Conservation (phyloP, 2,113 vertebrate species). For the Calyptomena viridis region DNA sequence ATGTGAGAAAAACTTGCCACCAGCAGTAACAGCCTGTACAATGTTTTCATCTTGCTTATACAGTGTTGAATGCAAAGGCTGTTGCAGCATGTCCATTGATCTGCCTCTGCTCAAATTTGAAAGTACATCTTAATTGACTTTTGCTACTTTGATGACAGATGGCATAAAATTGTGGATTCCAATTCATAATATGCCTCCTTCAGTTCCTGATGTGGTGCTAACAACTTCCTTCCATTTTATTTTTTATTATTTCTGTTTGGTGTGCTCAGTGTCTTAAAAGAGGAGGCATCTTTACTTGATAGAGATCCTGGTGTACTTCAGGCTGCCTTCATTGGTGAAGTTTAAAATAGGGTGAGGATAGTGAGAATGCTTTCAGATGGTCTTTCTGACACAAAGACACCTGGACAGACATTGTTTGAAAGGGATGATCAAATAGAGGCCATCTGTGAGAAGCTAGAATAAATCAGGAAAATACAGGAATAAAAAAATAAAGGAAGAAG, state of each 20-base stretch:
- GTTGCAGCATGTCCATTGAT: not conserved
- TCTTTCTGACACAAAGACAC: not conserved
- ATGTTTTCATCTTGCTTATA: not conserved
- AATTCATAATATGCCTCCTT: not conserved
- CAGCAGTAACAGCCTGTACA: not conserved
- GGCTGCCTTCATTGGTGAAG: not conserved
- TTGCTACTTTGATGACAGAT: not conserved
- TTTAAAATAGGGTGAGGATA: not conserved
- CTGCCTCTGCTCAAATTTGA: not conserved
- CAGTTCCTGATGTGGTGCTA: not conserved
- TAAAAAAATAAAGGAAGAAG: not conserved
- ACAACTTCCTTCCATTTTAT: not conserved
- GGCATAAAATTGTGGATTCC: not conserved
- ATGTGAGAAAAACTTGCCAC: not conserved
- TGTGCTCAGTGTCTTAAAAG: not conserved
- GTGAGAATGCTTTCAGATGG: not conserved
- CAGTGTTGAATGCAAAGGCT: not conserved
- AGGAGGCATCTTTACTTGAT: not conserved
- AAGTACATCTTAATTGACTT: not conserved
- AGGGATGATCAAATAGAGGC: not conserved
- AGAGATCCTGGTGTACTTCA: accelerated
- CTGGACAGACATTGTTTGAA: not conserved
- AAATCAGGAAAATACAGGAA: not conserved
- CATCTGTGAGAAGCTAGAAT: not conserved
- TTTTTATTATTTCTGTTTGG: not conserved